These are phyloP conservation scores for Xylocopa sonorina DNA, from an alignment of 1,140 invertebrate genomes.

Conservation along the genomic window DNA sequence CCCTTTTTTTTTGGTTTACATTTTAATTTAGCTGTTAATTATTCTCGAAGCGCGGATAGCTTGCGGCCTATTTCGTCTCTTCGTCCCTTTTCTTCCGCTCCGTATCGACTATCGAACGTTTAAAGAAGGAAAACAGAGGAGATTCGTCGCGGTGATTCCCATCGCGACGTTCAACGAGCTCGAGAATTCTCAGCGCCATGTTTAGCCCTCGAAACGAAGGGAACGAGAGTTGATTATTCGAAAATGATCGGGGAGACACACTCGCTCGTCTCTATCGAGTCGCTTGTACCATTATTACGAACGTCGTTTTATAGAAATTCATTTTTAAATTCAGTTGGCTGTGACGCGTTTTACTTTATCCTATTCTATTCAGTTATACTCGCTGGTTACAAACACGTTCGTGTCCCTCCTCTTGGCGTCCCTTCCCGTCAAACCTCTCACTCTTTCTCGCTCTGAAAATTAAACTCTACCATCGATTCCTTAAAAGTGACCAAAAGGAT, in stretches of 20 bases:
- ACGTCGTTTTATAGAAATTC: slow-evolving; percentile 53
- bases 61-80: not conserved
- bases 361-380: not conserved
- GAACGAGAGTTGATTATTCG: slow-evolving; percentile 51
- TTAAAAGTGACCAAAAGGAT: not conserved
- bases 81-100: not conserved
- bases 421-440: too few species aligned
- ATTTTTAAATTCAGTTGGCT: slow-evolving; percentile 65
- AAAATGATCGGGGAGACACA: slow-evolving; percentile 30
- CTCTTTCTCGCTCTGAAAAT: too few species aligned
- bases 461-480: too few species aligned
- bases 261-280: too few species aligned
- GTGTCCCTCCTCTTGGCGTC: not conserved
- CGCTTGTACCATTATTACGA: not conserved
- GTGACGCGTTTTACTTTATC: slow-evolving; percentile 50
- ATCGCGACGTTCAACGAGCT: slow-evolving; percentile 41
- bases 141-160: slow-evolving; percentile 26
- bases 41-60: slow-evolving; percentile 18
- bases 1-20: slow-evolving; percentile 59
- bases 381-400: not conserved
- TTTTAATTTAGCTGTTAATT: slow-evolving; percentile 71
- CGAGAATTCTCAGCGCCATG: slow-evolving; percentile 34
- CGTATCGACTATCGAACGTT: not conserved
- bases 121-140: slow-evolving; percentile 48
- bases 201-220: slow-evolving; percentile 40